Percentiles rank a stretch among this genome's conserved stretches.
Conservation (phyloP, 2,113 vertebrate genomes). For the Paracyprichromis sp. region DNA sequence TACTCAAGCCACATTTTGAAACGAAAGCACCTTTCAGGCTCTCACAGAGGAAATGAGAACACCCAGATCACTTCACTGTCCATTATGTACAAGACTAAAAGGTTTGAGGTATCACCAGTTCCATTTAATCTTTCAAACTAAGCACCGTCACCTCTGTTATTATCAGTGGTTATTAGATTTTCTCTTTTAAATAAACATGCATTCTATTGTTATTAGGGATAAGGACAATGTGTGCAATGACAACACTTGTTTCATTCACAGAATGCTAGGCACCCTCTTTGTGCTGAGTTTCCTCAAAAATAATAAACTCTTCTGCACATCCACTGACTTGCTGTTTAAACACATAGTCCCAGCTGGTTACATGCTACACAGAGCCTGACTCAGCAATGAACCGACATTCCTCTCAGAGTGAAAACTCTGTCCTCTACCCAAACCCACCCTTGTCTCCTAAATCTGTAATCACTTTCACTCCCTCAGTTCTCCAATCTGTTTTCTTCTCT, state of each 20-base stretch:
- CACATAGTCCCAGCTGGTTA: conserved; percentile 45
- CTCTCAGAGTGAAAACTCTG: neutral
- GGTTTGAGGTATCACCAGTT: neutral
- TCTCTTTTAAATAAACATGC: neutral
- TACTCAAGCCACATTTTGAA: neutral
- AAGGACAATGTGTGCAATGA: neutral
- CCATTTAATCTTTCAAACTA: neutral
- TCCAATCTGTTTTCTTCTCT: neutral
- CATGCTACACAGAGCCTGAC: conserved; percentile 59
- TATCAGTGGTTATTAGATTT: neutral
- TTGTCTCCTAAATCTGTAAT: neutral
- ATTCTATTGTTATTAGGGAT: neutral
- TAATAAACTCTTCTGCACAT: neutral
- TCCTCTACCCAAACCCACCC: neutral
- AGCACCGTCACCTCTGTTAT: neutral
- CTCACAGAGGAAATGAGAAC: neutral
- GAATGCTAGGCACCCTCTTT: neutral
- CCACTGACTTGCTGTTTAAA: conserved; percentile 18
- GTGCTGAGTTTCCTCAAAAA: neutral
- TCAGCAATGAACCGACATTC: conserved; percentile 51
- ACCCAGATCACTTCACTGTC: neutral
- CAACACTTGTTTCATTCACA: neutral
- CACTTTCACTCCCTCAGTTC: neutral
- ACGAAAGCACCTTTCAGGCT: neutral
- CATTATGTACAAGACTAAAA: neutral